A percentile compares a stretch with the other conserved stretches of the same genome.
phyloP scores from a whole-genome alignment of 2,113 vertebrate genomes.

The Athene noctua region DNA sequence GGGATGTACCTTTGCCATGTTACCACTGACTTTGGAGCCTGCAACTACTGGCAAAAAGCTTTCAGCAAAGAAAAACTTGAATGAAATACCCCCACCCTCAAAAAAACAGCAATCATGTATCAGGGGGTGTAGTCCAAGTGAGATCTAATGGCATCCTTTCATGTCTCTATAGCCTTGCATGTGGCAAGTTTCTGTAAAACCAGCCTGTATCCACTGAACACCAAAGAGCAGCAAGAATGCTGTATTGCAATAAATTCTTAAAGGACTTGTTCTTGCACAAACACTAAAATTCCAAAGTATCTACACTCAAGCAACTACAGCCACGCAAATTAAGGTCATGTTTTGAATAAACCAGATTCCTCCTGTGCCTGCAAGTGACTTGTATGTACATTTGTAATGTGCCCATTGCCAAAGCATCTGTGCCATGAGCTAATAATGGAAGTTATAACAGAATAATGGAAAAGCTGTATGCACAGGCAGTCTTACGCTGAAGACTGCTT shows the following conservation, averaged over 20 bases:
- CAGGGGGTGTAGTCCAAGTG: neutral
- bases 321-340: neutral
- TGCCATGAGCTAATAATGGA: neutral
- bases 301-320: neutral
- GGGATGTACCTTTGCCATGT: neutral
- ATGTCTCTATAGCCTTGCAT: neutral
- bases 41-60: neutral
- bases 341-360: neutral
- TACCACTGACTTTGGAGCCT: neutral
- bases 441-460: neutral
- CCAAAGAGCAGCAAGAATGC: neutral
- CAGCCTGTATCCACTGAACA: neutral
- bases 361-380: neutral
- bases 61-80: neutral
- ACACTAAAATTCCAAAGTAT: neutral
- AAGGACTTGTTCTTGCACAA: neutral
- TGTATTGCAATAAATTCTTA: neutral
- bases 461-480: neutral
- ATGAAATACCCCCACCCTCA: neutral
- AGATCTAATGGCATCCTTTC: neutral
- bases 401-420: neutral
- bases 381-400: neutral
- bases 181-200: neutral
- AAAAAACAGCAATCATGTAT: neutral
- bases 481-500: neutral